phyloP scores from a whole-genome alignment of 2,888 invertebrate genomes.

The Leucania comma region DNA sequence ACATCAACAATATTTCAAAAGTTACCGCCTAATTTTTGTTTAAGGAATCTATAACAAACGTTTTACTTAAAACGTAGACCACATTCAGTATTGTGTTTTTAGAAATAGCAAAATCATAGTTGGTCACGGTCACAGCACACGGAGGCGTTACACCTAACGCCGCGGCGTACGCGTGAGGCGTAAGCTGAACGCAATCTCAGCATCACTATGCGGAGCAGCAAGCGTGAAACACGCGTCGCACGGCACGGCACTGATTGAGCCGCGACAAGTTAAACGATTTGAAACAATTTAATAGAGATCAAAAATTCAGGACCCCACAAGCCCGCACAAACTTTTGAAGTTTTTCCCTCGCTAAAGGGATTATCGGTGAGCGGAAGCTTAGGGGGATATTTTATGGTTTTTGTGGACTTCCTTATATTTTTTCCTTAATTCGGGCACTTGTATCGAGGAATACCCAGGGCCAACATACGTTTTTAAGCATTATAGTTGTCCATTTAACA shows the following conservation, averaged over 20 bases:
- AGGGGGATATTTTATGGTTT: constrained; percentile 87
- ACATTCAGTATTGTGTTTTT: neutral
- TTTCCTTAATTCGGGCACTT: constrained; percentile 72
- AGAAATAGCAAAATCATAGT: constrained; percentile 42
- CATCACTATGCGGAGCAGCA: constrained; percentile 80
- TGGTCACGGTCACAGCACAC: constrained; percentile 36
- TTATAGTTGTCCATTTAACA: neutral
- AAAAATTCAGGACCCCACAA: constrained; percentile 88
- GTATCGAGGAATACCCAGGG: constrained; percentile 17
- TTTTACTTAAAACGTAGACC: neutral
- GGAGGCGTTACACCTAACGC: constrained; percentile 25
- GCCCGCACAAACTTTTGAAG: constrained; percentile 91
- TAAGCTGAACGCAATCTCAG: constrained; percentile 65
- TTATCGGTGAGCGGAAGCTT: constrained; percentile 87
- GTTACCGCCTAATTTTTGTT: neutral
- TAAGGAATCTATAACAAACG: neutral
- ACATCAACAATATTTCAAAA: neutral
- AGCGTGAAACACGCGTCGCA: constrained; percentile 78
- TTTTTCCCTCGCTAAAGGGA: constrained; percentile 90
- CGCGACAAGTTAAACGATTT: constrained; percentile 91
- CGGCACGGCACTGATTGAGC: constrained; percentile 86
- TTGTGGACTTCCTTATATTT: constrained; percentile 82
- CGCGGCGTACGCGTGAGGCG: constrained; percentile 60
- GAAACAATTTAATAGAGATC: constrained; percentile 91
- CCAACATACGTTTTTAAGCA: constrained; percentile 1